Evolutionary conservation across 1,140 invertebrate species (phyloP), one percentile per base, ranked within the genome.

Genomic region (Hyphantria cunea): DNA sequence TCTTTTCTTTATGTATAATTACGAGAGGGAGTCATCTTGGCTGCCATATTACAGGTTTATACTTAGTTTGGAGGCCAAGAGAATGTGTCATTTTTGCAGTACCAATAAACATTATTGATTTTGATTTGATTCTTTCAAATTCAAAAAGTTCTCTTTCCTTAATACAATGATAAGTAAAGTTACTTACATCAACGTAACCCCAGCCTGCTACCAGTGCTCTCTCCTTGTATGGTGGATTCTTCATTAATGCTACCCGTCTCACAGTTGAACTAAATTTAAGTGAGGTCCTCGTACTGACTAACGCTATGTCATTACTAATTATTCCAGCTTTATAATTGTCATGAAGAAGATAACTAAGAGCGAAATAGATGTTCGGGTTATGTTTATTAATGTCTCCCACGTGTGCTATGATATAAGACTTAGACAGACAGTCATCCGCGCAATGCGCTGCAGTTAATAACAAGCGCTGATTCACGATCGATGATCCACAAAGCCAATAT

Each of bases 171-270:
- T 5, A 25, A 25, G 17, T 5, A 25, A 25, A 25, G 17, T 15
- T 41, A 59, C 60, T 59, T 50, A 64, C 66, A 50, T 59, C 9
- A 15, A 37, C 34, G 3, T 51, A 3, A 31, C 67, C 66, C 67
- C 67, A 65, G n/a, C 67, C 67, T 32, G 67, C 62, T 9, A 69
- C 12, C 3, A 25, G 6, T 0, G 56, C 74, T 25, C 17, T 45
- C 17, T 41, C 62, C 2, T 42, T 53, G 9, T 56, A 52, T n/a
- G 63, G 59, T 3, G 64, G 53, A 9, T 44, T 14, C 12, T 12
- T 39, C 50, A 68, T 32, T 10, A 77, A 8, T 6, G 64, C 63
- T 3, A 77, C 58, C n/a, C 72, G 52, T 17, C 66, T 58, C 11
- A 75, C 61, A 0, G 42, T 53, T 0, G 6, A 31, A 0, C 44